These are phyloP conservation scores for Canis aureus DNA, from an alignment of 2,113 vertebrate species.

Conservation along the genomic window DNA sequence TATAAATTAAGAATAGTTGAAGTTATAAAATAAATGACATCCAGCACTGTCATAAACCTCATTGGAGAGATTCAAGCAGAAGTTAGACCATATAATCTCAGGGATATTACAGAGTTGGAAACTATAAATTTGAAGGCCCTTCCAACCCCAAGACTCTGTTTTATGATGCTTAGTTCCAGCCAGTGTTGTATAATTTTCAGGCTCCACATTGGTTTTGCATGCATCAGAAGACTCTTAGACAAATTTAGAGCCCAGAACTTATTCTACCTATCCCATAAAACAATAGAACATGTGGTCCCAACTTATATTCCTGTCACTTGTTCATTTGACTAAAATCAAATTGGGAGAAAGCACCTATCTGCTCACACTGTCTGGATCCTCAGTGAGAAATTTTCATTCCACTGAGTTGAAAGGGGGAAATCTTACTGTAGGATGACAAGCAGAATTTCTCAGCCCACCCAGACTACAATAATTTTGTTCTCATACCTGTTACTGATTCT, in stretches of 20 bases:
- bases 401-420: background rate
- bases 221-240: background rate
- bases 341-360: background rate
- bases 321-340: background rate
- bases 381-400: background rate
- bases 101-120: background rate
- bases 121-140: background rate
- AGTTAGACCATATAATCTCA: background rate
- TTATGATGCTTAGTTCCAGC: background rate
- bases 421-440: background rate
- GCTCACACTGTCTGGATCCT: background rate
- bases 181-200: background rate
- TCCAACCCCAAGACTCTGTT: background rate
- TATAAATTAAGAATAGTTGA: background rate
- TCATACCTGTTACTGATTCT: background rate
- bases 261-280: background rate
- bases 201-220: background rate
- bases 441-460: background rate
- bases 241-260: background rate
- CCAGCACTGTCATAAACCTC: background rate
- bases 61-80: background rate
- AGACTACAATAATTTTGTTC: background rate
- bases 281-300: background rate
- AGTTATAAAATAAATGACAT: background rate
- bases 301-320: background rate